These are phyloP conservation scores for Zaprionus lachaisei DNA, from an alignment of 1,140 invertebrate genomes.

Conservation along the genomic window DNA sequence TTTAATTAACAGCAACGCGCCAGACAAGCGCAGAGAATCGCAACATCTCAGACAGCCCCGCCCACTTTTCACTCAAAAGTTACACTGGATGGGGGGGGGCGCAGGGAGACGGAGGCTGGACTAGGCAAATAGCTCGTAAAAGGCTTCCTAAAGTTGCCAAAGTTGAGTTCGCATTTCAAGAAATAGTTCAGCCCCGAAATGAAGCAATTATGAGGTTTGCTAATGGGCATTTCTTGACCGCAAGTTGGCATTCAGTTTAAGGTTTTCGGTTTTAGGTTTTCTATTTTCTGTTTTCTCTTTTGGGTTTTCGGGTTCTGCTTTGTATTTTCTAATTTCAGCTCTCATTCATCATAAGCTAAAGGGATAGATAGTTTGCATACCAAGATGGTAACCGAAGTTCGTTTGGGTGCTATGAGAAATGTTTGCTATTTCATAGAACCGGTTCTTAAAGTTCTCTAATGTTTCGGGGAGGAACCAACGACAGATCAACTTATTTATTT, in stretches of 20 bases:
- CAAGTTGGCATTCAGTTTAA: constrained; percentile 45
- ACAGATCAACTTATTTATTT: not conserved
- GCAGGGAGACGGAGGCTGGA: not conserved
- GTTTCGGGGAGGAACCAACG: not conserved
- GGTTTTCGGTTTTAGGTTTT: not conserved
- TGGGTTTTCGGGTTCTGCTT: constrained; percentile 13
- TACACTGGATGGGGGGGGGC: constrained; percentile 18
- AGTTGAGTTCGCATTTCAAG: constrained; percentile 46
- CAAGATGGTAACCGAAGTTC: not conserved
- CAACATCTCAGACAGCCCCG: constrained; percentile 15
- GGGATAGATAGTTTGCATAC: not conserved
- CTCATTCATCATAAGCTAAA: constrained; percentile 62
- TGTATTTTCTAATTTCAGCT: constrained; percentile 67
- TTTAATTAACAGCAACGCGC: constrained; percentile 76
- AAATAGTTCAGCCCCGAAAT: constrained; percentile 69
- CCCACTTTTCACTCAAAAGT: constrained; percentile 24
- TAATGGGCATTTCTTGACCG: constrained; percentile 74
- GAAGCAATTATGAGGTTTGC: constrained; percentile 82
- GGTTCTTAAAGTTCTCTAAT: not conserved
- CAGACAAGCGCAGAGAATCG: constrained; percentile 72
- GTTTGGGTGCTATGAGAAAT: not conserved
- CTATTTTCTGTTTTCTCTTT: constrained; percentile 3
- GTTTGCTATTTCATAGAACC: not conserved
- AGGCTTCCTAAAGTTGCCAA: constrained; percentile 35
- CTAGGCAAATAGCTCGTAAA: constrained; percentile 36